phyloP scores from a whole-genome alignment of 2,888 invertebrate species.

The Scaptomyza reducta region DNA sequence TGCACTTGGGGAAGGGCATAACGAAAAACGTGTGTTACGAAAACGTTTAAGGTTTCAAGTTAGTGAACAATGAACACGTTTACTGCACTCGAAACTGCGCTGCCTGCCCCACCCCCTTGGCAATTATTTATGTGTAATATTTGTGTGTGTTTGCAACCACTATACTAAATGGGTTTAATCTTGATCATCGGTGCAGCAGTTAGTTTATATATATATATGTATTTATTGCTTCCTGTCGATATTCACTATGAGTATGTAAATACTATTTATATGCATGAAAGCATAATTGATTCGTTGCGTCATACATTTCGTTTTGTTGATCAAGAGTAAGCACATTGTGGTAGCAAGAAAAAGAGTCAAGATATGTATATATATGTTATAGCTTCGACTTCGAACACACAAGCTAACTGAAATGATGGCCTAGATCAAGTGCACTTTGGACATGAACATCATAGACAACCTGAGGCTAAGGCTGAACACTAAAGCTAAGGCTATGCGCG shows the following conservation, averaged over 20 bases:
- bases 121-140: not conserved
- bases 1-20: not conserved
- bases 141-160: too few relatives aligned
- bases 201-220: not conserved
- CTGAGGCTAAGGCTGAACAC: not conserved
- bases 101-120: not conserved
- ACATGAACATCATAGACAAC: conserved; percentile 28
- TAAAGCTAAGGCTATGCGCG: conserved; percentile 30
- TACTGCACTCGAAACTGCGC: too few relatives aligned
- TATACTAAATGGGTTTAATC: not conserved
- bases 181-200: not conserved
- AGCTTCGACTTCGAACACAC: not conserved
- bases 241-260: not conserved
- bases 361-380: not conserved
- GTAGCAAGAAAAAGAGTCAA: not conserved
- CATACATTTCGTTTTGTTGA: not conserved
- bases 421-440: conserved; percentile 63
- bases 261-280: not conserved
- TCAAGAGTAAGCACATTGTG: not conserved
- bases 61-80: too few relatives aligned
- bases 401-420: conserved; percentile 24
- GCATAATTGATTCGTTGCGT: not conserved
- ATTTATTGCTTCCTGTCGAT: conserved; percentile 1
- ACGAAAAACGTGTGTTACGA: not conserved
- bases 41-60: too few relatives aligned